phyloP scores from a whole-genome alignment of 2,113 vertebrate species.

The Cettia cetti region DNA sequence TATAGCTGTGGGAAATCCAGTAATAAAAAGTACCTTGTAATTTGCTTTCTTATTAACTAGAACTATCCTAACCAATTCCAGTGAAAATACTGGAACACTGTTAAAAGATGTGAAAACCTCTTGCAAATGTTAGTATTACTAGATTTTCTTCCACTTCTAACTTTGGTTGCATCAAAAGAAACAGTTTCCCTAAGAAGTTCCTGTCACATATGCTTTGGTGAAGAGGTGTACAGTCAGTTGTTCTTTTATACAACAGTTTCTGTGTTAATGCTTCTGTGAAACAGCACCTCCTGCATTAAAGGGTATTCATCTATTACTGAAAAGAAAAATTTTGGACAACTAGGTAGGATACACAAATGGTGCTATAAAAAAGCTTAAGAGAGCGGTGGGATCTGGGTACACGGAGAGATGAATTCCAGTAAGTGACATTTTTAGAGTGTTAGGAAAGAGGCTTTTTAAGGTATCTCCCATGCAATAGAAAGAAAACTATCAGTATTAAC shows the following conservation, averaged over 20 bases:
- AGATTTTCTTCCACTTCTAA: background rate
- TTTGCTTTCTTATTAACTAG: background rate
- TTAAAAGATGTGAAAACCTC: background rate
- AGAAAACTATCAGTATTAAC: rapidly evolving
- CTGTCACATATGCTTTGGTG: background rate
- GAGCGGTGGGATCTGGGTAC: background rate
- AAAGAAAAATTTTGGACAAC: background rate
- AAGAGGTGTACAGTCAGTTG: background rate
- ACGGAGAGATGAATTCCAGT: background rate
- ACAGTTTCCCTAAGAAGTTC: background rate
- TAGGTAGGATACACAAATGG: background rate
- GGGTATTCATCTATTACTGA: background rate
- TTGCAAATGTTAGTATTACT: background rate
- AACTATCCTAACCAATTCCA: background rate
- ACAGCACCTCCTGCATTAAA: background rate
- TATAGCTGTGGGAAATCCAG: background rate
- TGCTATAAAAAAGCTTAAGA: background rate
- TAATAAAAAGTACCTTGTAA: background rate
- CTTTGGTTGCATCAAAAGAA: background rate
- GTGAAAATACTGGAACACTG: background rate
- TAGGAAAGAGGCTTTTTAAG: background rate
- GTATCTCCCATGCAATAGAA: background rate
- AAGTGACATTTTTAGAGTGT: background rate
- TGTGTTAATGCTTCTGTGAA: background rate
- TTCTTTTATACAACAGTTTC: background rate